Percentiles rank a stretch among this genome's conserved stretches.
Conservation (phyloP, 2,888 invertebrate genomes). For the Hypomecis punctinalis region DNA sequence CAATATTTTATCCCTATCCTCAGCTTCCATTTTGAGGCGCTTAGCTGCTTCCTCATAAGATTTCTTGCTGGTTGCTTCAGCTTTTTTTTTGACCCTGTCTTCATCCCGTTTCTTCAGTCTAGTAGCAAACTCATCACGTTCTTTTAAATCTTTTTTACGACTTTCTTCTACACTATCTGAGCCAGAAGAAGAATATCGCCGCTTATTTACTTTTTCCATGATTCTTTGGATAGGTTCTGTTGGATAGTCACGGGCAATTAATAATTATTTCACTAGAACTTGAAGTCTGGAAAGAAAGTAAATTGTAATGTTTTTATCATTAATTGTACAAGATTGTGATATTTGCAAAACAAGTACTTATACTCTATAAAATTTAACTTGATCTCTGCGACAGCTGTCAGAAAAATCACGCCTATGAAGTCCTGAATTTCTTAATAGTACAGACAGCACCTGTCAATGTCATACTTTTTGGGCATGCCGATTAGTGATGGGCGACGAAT, state of each 20-base stretch:
- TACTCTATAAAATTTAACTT: too few relatives aligned
- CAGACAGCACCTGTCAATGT: too few relatives aligned
- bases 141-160: slow-evolving; percentile 93
- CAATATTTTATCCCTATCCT: slow-evolving; percentile 93
- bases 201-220: slow-evolving; percentile 73
- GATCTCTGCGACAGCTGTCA: too few relatives aligned
- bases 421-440: too few relatives aligned
- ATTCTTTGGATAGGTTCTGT: slow-evolving; percentile 19
- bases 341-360: too few relatives aligned
- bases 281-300: neutral
- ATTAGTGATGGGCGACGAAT: too few relatives aligned
- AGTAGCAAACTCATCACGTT: slow-evolving; percentile 97
- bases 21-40: slow-evolving; percentile 93
- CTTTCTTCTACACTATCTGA: slow-evolving; percentile 92
- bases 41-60: slow-evolving; percentile 96
- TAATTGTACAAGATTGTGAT: too few relatives aligned
- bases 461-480: too few relatives aligned
- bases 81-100: slow-evolving; percentile 92
- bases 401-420: too few relatives aligned
- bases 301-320: too few relatives aligned
- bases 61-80: slow-evolving; percentile 87
- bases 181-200: slow-evolving; percentile 83
- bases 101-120: slow-evolving; percentile 96
- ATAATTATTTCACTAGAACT: too few relatives aligned
- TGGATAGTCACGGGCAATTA: too few relatives aligned